Evolutionary conservation across 2,113 vertebrate genomes (phyloP).

Genomic region (Canis aureus): DNA sequence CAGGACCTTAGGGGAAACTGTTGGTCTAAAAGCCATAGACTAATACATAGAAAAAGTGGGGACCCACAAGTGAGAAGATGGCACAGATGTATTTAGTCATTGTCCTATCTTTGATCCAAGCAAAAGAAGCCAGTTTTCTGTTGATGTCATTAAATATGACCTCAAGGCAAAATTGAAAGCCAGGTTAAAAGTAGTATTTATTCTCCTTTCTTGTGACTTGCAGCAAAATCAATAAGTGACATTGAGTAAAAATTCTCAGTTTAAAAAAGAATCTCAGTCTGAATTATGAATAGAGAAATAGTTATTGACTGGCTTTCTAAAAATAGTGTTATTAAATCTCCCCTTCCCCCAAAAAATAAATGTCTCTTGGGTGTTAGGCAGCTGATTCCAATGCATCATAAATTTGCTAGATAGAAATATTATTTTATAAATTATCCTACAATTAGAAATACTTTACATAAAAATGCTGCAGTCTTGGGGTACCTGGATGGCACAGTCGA

Average conservation of each 20-base stretch:
- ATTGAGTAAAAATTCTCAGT: slow-evolving; percentile 44
- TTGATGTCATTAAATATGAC: slow-evolving; percentile 1
- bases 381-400: not conserved
- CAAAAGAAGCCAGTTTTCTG: not conserved
- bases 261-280: not conserved
- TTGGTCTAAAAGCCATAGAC: not conserved
- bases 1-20: not conserved
- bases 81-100: not conserved
- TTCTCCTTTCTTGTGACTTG: slow-evolving; percentile 29
- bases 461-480: not conserved
- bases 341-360: not conserved
- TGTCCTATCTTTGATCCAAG: not conserved
- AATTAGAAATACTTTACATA: not conserved
- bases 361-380: not conserved
- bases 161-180: not conserved
- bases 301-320: slow-evolving; percentile 25
- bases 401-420: not conserved
- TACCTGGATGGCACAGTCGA: not conserved
- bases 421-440: not conserved
- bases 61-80: not conserved
- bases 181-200: slow-evolving; percentile 21
- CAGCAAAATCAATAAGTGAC: slow-evolving; percentile 45
- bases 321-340: slow-evolving; percentile 37
- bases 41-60: not conserved
- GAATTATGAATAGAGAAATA: slow-evolving; percentile 26